Conservation (phyloP, 2,113 vertebrate genomes). For the Nanorana parkeri region DNA sequence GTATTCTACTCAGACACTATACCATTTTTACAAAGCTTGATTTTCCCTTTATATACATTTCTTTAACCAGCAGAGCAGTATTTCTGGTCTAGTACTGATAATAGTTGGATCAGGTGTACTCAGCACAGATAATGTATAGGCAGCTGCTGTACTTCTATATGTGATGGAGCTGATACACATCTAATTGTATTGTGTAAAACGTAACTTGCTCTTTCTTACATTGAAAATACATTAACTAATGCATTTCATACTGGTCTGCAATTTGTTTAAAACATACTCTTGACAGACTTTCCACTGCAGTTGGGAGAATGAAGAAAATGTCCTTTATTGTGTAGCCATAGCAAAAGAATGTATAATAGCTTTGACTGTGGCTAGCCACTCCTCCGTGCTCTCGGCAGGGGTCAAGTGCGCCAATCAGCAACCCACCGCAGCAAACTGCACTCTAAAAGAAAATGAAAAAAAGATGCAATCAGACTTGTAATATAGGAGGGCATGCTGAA, state of each 20-base stretch:
- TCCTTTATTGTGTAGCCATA: slow-evolving; percentile 4
- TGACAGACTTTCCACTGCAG: slow-evolving; percentile 13
- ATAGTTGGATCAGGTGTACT: too few species aligned
- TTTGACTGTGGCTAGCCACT: slow-evolving; percentile 30
- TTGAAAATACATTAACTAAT: slow-evolving; percentile 38
- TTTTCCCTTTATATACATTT: too few species aligned
- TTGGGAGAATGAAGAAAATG: slow-evolving; percentile 19
- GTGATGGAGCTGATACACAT: background rate
- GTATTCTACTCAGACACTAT: too few species aligned
- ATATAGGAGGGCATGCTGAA: slow-evolving; percentile 45
- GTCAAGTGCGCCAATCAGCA: slow-evolving; percentile 52
- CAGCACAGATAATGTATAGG: background rate
- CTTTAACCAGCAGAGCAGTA: too few species aligned
- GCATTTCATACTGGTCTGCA: slow-evolving; percentile 34
- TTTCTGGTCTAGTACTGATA: too few species aligned
- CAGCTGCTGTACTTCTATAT: slow-evolving; percentile 1
- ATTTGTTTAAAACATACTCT: slow-evolving; percentile 32
- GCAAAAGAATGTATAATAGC: slow-evolving; percentile 33
- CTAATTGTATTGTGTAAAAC: slow-evolving; percentile 16
- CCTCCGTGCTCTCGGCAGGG: slow-evolving; percentile 47
- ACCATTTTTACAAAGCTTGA: too few species aligned
- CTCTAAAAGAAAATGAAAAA: slow-evolving; percentile 51
- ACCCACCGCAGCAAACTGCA: slow-evolving; percentile 33
- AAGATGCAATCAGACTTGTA: slow-evolving; percentile 50
- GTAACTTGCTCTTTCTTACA: slow-evolving; percentile 5